Evolutionary conservation across 2,888 invertebrate species (phyloP), one percentile per base, ranked within the genome.

Genomic region (Drosophila robusta): DNA sequence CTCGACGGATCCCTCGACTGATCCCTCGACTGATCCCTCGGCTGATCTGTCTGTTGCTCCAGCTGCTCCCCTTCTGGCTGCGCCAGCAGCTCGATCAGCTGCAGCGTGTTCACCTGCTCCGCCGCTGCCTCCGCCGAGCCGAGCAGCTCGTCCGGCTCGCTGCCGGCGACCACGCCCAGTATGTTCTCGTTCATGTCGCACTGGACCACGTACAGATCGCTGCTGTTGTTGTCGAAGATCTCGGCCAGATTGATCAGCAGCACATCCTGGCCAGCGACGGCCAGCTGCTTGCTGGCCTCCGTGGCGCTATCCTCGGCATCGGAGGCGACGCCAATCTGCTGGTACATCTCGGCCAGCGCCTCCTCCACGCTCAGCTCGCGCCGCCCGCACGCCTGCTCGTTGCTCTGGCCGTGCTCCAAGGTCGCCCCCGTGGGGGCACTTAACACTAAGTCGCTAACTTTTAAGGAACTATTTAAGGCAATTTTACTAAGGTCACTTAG

Each of bases 401-500:
- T 2, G 22, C 3, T 22, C 2, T 22, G 22, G 22, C 3, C 3
- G 22, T n/a, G 9, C 32, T 42, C 41, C 3, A 6, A 5, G 18
- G 29, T 32, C 26, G 12, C 62, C 24, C 46, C 45, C n/a, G 69
- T 58, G 9, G 29, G 2, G 12, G 34, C 58, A 62, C 80, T 76
- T 80, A 74, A 69, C 56, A 68, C 84, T 82, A 78, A 74, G 38
- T 78, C 75, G 68, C 70, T 78, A 62, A 55, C 50, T 55, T 76
- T 80, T 78, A 89, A 92, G 90, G 91, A 91, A 91, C 91, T 92
- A 89, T 90, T 91, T 92, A 92, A 91, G 91, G 92, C 92, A 91
- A 86, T 90, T 89, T 91, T 91, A 90, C 92, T 92, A 92, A 92
- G 92, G 91, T 91, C 92, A 92, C 92, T 92, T 92, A 92, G 89